A percentile compares a stretch with the other conserved stretches of the same genome.
Conservation (phyloP, 2,888 invertebrate genomes). For the Clanis bilineata region DNA sequence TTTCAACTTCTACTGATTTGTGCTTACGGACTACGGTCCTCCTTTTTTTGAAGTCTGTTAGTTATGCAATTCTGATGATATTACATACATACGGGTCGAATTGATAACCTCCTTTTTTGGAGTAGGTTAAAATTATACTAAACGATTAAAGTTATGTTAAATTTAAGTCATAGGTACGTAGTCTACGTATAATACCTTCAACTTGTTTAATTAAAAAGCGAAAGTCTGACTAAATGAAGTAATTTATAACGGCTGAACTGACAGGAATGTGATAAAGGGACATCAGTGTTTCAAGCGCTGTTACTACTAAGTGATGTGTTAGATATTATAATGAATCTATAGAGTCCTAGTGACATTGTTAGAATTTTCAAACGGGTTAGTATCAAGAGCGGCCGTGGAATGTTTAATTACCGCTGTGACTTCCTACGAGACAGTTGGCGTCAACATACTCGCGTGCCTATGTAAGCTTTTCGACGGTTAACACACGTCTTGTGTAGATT, state of each 20-base stretch:
- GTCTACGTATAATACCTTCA: no score
- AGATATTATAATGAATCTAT: constrained; percentile 42
- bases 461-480: constrained; percentile 31
- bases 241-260: not conserved
- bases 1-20: no score
- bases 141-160: no score
- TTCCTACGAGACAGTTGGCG: constrained; percentile 47
- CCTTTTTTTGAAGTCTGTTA: no score
- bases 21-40: no score
- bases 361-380: constrained; percentile 72
- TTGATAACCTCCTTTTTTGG: no score
- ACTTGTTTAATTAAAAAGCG: not conserved
- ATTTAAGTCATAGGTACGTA: no score
- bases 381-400: constrained; percentile 64
- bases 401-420: constrained; percentile 73
- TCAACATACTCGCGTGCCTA: constrained; percentile 25
- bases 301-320: constrained; percentile 19
- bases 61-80: no score
- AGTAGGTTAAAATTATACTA: no score
- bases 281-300: not conserved
- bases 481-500: constrained; percentile 15
- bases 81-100: no score
- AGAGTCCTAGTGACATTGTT: constrained; percentile 65
- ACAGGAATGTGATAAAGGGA: not conserved
- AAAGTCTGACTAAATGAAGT: not conserved